Conservation (phyloP, 1,140 invertebrate genomes). For the Anagrus nilaparvatae region DNA sequence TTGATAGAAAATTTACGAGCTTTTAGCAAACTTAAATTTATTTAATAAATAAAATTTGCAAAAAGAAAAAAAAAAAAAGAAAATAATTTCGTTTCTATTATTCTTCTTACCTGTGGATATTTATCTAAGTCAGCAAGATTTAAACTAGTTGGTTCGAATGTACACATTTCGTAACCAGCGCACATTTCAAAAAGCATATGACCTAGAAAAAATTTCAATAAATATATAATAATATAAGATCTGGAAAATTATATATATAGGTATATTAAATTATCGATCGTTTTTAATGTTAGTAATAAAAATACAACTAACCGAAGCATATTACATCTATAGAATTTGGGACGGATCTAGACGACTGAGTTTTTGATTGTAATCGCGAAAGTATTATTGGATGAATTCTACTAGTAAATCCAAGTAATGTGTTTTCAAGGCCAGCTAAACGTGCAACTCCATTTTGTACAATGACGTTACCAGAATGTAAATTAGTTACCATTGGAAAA, state of each 20-base stretch:
- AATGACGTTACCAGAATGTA: constrained; percentile 85
- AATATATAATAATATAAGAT: not conserved
- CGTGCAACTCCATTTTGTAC: constrained; percentile 80
- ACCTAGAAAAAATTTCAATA: constrained; percentile 36
- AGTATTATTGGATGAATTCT: constrained; percentile 49
- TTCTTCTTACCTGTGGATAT: constrained; percentile 56
- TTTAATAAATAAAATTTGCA: too few relatives aligned
- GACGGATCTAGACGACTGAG: too few relatives aligned
- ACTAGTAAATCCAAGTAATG: constrained; percentile 66
- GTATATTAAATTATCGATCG: not conserved
- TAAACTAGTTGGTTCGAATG: constrained; percentile 57
- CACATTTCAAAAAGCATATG: constrained; percentile 87
- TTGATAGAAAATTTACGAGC: too few relatives aligned
- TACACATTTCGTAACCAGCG: constrained; percentile 67
- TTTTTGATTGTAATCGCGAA: too few relatives aligned
- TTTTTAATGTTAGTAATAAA: not conserved
- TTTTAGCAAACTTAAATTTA: too few relatives aligned
- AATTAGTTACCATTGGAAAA: constrained; percentile 74
- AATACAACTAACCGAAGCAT: constrained; percentile 55
- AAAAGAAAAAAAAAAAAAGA: too few relatives aligned
- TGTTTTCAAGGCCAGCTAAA: constrained; percentile 75
- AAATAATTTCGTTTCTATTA: too few relatives aligned
- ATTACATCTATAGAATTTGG: constrained; percentile 59
- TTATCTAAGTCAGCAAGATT: constrained; percentile 63
- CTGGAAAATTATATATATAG: not conserved